Conservation (phyloP, 1,140 invertebrate genomes). For the Drosophila repleta region DNA sequence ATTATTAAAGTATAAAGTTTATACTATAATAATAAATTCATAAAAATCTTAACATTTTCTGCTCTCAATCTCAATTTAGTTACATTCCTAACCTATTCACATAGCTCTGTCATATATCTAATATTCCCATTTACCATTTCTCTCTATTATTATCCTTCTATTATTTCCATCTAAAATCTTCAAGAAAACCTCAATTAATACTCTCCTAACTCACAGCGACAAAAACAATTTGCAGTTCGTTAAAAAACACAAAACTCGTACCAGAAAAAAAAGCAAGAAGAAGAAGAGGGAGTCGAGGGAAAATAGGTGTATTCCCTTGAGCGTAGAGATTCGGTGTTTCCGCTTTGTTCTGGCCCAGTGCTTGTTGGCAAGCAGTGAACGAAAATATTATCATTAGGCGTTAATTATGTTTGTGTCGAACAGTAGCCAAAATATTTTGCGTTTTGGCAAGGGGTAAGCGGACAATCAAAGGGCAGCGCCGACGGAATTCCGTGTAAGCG, state of each 20-base stretch:
- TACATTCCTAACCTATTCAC: no score
- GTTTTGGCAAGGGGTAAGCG: slow-evolving; percentile 1
- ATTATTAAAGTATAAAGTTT: no score
- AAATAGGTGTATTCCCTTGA: slow-evolving; percentile 21
- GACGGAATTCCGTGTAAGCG: slow-evolving; percentile 36
- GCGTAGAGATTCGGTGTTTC: slow-evolving; percentile 2
- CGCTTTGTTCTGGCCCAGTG: not conserved
- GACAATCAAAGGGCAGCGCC: slow-evolving; percentile 18
- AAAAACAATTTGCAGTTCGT: no score
- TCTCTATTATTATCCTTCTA: no score
- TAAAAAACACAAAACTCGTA: no score
- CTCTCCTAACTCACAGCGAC: no score
- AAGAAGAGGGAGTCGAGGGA: not conserved
- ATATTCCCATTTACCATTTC: no score
- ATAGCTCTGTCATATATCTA: no score
- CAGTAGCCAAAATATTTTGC: slow-evolving; percentile 53
- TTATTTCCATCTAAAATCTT: not conserved
- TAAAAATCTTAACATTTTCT: no score
- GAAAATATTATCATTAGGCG: slow-evolving; percentile 53
- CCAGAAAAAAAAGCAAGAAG: no score
- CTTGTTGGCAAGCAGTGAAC: not conserved
- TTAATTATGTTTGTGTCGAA: slow-evolving; percentile 50
- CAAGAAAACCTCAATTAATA: not conserved
- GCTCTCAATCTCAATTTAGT: no score
- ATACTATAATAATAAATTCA: no score